Conservation (phyloP, 64 coral and sea anemone genomes). For the Pocillopora damicornis region DNA sequence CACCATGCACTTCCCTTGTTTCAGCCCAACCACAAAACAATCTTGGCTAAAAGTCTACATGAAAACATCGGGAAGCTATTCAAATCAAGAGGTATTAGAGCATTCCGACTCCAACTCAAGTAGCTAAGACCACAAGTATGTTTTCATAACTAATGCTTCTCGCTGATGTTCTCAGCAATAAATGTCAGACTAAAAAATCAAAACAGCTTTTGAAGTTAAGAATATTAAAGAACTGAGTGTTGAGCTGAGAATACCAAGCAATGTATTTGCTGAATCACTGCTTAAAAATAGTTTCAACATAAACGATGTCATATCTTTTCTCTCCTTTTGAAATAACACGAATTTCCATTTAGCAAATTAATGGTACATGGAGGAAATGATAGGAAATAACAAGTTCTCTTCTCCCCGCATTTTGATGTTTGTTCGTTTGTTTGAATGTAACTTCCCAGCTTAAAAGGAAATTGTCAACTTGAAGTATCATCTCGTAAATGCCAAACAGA, state of each 20-base stretch:
- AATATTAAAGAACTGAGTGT: not conserved
- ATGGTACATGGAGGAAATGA: no score
- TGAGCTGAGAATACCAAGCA: no score
- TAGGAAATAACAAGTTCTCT: not conserved
- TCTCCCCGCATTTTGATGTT: not conserved
- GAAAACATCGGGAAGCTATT: not conserved
- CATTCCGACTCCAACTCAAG: not conserved
- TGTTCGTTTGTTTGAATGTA: not conserved
- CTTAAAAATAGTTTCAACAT: no score
- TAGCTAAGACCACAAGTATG: not conserved
- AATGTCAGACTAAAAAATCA: not conserved
- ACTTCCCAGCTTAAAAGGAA: not conserved
- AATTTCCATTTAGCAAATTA: no score
- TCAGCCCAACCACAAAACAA: not conserved
- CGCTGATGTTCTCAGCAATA: not conserved
- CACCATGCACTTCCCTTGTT: not conserved
- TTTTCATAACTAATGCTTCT: not conserved
- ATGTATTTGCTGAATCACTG: no score
- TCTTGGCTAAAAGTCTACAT: not conserved
- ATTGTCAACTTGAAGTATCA: not conserved
- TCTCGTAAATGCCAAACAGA: not conserved
- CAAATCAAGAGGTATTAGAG: not conserved
- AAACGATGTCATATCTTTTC: no score
- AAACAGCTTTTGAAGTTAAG: not conserved
- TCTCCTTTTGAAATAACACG: no score